Conservation (phyloP, 1,140 invertebrate genomes). For the Carposina sasakii region DNA sequence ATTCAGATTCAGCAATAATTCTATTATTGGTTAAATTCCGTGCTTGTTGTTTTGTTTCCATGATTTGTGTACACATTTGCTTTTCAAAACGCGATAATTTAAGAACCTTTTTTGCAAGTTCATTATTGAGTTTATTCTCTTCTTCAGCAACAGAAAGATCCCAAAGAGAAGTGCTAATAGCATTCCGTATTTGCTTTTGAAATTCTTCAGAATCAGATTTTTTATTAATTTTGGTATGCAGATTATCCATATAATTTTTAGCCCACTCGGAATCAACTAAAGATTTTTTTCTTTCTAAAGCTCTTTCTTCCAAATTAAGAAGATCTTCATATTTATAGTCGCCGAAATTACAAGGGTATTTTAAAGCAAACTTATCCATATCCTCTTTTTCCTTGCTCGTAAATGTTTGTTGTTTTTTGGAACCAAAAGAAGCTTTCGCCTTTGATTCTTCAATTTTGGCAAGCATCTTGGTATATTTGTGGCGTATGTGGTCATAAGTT, state of each 20-base stretch:
- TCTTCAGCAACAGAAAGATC: slow-evolving; percentile 60
- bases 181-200: slow-evolving; percentile 54
- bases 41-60: slow-evolving; percentile 73
- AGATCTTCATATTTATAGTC: slow-evolving; percentile 57
- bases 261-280: slow-evolving; percentile 50
- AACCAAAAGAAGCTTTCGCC: slow-evolving; percentile 7
- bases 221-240: slow-evolving; percentile 41
- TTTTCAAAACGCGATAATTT: slow-evolving; percentile 77
- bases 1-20: slow-evolving; percentile 61
- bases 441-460: slow-evolving; percentile 39
- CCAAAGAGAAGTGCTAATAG: slow-evolving; percentile 50
- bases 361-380: slow-evolving; percentile 51
- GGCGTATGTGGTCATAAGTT: slow-evolving; percentile 47
- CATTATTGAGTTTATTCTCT: slow-evolving; percentile 64
- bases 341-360: slow-evolving; percentile 50
- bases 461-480: slow-evolving; percentile 54
- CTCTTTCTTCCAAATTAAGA: slow-evolving; percentile 44
- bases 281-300: slow-evolving; percentile 36
- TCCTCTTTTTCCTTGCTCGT: slow-evolving; percentile 40
- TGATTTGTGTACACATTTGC: slow-evolving; percentile 74
- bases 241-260: slow-evolving; percentile 51
- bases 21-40: slow-evolving; percentile 70
- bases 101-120: slow-evolving; percentile 71
- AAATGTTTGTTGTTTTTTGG: slow-evolving; percentile 25
- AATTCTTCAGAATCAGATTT: slow-evolving; percentile 56